phyloP scores from a whole-genome alignment of 2,797 vertebrate genomes.

The Channallabes apus region DNA sequence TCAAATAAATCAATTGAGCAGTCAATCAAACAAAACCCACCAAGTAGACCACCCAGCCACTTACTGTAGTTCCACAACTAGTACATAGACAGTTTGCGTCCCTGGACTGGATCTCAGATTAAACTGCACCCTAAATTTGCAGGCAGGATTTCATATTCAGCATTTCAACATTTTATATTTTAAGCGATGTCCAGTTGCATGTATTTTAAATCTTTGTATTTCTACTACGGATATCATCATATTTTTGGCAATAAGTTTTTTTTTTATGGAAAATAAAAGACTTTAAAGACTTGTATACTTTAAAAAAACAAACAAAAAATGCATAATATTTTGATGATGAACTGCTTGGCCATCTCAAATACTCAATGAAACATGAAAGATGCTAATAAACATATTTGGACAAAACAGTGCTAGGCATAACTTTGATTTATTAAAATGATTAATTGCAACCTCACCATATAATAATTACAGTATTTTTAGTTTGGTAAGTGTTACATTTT shows the following conservation, averaged over 20 bases:
- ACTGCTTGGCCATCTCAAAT: neutral
- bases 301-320: neutral
- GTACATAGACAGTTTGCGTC: too few species aligned
- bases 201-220: neutral
- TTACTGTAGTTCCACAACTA: neutral
- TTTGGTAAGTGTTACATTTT: neutral
- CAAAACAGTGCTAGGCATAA: neutral
- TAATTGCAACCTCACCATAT: neutral
- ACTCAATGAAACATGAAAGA: neutral
- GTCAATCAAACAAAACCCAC: neutral
- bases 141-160: neutral
- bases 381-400: slow-evolving; percentile 5
- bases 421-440: slow-evolving; percentile 1
- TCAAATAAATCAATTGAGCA: neutral
- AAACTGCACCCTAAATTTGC: neutral
- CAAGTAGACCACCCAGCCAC: neutral
- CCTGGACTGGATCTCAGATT: neutral
- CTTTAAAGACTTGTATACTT: neutral
- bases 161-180: neutral
- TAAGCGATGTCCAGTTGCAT: neutral
- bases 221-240: neutral
- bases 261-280: neutral
- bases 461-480: neutral
- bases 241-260: neutral
- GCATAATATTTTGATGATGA: neutral